Conservation (phyloP, 2,888 invertebrate species). For the Ormyrus labotus region DNA sequence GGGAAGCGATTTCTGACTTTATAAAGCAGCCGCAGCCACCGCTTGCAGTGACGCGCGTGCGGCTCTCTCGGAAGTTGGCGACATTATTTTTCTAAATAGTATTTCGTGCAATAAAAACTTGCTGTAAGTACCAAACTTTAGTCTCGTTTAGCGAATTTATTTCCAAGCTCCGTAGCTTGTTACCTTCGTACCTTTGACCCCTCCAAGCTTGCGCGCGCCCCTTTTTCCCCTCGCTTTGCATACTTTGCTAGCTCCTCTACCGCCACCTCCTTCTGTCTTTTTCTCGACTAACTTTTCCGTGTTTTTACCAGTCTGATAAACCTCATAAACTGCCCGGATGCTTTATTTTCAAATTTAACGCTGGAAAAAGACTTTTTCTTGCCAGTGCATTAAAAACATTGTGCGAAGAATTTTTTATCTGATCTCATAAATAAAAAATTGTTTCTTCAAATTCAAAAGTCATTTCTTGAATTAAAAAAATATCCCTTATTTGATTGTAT, state of each 20-base stretch:
- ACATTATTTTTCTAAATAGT: constrained; percentile 73
- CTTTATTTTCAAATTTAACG: constrained; percentile 45
- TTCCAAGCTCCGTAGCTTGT: constrained; percentile 62
- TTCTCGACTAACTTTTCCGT: constrained; percentile 45
- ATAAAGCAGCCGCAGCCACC: constrained; percentile 23
- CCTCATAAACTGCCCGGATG: constrained; percentile 40
- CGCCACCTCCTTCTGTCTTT: constrained; percentile 52
- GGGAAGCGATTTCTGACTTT: constrained; percentile 40
- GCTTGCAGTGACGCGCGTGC: constrained; percentile 8
- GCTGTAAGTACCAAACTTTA: constrained; percentile 70
- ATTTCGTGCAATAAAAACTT: constrained; percentile 71
- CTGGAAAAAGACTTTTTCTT: constrained; percentile 31
- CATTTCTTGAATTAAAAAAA: too few relatives aligned
- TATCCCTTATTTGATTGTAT: too few relatives aligned
- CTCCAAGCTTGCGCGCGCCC: constrained; percentile 12
- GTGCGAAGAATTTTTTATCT: background rate
- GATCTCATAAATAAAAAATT: too few relatives aligned
- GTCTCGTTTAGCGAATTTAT: constrained; percentile 71
- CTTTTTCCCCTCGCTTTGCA: constrained; percentile 51
- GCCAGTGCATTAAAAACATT: background rate
- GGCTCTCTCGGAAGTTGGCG: constrained; percentile 52
- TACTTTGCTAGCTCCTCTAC: constrained; percentile 34
- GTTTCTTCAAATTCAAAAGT: too few relatives aligned
- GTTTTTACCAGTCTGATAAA: constrained; percentile 50
- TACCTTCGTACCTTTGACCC: constrained; percentile 56